Evolutionary conservation across 2,797 vertebrate species (phyloP), one percentile per base, ranked within the genome.

Genomic region (Molothrus ater): DNA sequence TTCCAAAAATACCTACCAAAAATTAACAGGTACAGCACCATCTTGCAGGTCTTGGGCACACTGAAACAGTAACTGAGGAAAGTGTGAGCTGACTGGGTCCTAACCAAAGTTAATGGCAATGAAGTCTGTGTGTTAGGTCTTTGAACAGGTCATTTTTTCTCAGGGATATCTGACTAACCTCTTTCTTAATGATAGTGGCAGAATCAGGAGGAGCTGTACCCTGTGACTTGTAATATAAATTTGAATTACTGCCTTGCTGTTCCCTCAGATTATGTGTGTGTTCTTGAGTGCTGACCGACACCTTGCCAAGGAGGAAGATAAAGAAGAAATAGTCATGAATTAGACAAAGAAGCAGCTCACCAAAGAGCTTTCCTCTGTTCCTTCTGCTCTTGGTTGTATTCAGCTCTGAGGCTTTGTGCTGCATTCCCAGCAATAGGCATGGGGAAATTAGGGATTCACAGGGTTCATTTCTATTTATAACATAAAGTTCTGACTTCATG

Each of bases 171-270:
- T 76, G 29, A 34, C 89, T 69, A 74, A 45, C 31, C 28, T 17
- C 9, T n/a, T 68, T 91, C 66, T 78, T 73, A 68, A 25, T 80
- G 47, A 50, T 32, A 34, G 59, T 75, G 51, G 36, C 61, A 92
- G 80, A 79, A 83, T 86, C 50, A 28, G 69, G 65, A 91, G 69
- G 57, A 86, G 19, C 59, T 53, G 61, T 89, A 63, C 78, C 53
- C 66, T 90, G 47, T 0, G 0, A 53, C 45, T 64, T 48, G 40
- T 64, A 80, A 48, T 76, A 63, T 22, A 73, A 70, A 80, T 90
- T 51, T 74, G 91, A 87, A 53, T 95, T 90, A 86, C 75, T 94
- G 82, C 34, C 85, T 73, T 94, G 85, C 81, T 93, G 72, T 92
- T 91, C 70, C 47, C 54, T 96, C 73, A 61, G 82, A 80, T 10